phyloP scores from a whole-genome alignment of 2,888 invertebrate genomes.

The Norana najaformis region DNA sequence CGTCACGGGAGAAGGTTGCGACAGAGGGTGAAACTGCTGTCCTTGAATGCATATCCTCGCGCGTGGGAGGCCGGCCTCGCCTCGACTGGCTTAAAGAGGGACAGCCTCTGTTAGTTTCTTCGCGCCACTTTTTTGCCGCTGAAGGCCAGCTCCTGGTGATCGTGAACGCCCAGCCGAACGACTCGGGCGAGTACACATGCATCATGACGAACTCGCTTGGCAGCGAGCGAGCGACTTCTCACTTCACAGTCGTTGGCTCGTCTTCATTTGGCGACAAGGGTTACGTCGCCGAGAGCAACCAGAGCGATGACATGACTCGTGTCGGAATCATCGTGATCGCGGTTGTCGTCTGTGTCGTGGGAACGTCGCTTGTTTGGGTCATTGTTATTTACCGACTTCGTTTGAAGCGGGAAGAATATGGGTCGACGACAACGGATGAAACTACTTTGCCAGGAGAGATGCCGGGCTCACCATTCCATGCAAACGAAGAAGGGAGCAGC shows the following conservation, averaged over 20 bases:
- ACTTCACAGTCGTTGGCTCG: neutral
- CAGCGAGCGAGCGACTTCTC: constrained; percentile 64
- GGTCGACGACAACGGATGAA: neutral
- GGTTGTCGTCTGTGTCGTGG: constrained; percentile 85
- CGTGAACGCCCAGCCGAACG: constrained; percentile 75
- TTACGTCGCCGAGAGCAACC: neutral
- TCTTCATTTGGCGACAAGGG: neutral
- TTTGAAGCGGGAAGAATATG: constrained; percentile 60
- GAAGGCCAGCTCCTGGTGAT: constrained; percentile 86
- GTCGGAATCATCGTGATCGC: constrained; percentile 86
- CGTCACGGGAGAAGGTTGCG: constrained; percentile 82
- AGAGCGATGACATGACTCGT: constrained; percentile 2
- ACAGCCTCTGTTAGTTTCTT: constrained; percentile 72
- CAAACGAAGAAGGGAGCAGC: neutral
- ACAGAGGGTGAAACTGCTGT: constrained; percentile 82
- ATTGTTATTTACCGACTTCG: constrained; percentile 85
- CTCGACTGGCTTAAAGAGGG: constrained; percentile 85
- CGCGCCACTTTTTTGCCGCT: constrained; percentile 82
- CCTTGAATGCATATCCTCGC: constrained; percentile 82
- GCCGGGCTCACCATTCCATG: neutral
- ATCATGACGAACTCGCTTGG: constrained; percentile 85
- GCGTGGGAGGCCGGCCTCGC: constrained; percentile 76
- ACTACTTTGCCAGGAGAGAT: neutral
- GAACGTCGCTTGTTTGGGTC: constrained; percentile 89
- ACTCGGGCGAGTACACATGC: constrained; percentile 87